A percentile compares a stretch with the other conserved stretches of the same genome.
Conservation (phyloP, 2,113 vertebrate genomes). For the Edolisoma coerulescens region DNA sequence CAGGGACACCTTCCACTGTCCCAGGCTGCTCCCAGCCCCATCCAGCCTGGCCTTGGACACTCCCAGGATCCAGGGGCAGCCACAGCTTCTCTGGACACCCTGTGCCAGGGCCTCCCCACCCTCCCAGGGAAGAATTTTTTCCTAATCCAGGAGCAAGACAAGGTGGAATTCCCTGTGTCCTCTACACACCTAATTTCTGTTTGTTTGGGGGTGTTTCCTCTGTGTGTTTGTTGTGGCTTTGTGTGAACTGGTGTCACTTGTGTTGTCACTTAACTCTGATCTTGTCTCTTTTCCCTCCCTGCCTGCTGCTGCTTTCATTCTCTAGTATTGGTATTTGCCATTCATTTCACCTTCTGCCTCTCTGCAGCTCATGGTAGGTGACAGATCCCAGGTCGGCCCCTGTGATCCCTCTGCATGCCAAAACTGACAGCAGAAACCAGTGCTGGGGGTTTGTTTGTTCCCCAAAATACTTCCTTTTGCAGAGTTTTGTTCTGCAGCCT, state of each 20-base stretch:
- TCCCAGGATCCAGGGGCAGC: background rate
- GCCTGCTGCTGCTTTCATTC: constrained; percentile 73
- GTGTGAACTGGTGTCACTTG: background rate
- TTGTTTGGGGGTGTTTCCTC: background rate
- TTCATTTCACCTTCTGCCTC: constrained; percentile 77
- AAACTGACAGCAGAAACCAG: constrained; percentile 26
- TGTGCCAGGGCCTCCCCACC: background rate
- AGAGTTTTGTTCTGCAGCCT: background rate
- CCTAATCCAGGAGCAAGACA: background rate
- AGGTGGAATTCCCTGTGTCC: background rate
- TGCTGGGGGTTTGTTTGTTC: background rate
- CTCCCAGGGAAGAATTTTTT: background rate
- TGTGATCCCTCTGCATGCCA: constrained; percentile 28
- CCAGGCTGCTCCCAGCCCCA: rapidly evolving
- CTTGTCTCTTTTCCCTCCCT: constrained; percentile 66
- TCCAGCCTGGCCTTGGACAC: background rate
- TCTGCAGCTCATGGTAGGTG: constrained; percentile 78
- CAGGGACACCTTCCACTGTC: background rate
- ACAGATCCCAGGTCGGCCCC: constrained; percentile 37
- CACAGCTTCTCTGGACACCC: background rate
- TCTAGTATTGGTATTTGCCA: constrained; percentile 76
- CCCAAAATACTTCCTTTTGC: background rate
- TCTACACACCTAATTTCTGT: background rate
- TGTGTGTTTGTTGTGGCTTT: background rate
- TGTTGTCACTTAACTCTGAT: constrained; percentile 65